Evolutionary conservation across 1,140 invertebrate genomes (phyloP).

Genomic region (Papilio polyxenes): DNA sequence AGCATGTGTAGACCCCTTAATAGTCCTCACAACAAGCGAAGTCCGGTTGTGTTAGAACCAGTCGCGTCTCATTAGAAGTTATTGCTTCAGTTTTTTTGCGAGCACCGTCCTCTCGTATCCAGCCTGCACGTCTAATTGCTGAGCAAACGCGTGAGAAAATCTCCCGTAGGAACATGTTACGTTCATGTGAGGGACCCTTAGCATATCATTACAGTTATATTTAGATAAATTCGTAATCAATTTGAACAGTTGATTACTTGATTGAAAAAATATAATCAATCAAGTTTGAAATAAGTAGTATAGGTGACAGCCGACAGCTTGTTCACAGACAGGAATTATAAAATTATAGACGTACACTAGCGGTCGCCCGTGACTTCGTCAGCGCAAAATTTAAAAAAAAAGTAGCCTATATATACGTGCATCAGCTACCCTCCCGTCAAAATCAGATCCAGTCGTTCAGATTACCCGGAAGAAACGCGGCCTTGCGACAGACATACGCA

Average conservation of each 20-base stretch:
- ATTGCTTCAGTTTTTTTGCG: constrained; percentile 61
- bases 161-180: constrained; percentile 33
- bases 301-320: too few species aligned
- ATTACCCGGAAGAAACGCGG: too few species aligned
- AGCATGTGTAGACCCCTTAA: neutral
- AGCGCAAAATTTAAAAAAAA: too few species aligned
- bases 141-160: constrained; percentile 56
- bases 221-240: neutral
- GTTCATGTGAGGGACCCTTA: neutral
- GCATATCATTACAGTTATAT: neutral
- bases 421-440: too few species aligned
- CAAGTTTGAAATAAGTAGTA: too few species aligned
- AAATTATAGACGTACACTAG: too few species aligned
- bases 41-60: constrained; percentile 56
- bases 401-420: too few species aligned
- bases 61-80: constrained; percentile 66
- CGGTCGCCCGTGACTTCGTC: too few species aligned
- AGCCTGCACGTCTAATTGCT: constrained; percentile 63
- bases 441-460: too few species aligned
- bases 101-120: constrained; percentile 39
- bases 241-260: neutral
- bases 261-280: too few species aligned
- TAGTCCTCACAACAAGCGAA: constrained; percentile 30
- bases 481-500: too few species aligned
- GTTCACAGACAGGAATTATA: too few species aligned